These are phyloP conservation scores for Etheostoma spectabile DNA, from an alignment of 2,113 vertebrate genomes.

Conservation along the genomic window DNA sequence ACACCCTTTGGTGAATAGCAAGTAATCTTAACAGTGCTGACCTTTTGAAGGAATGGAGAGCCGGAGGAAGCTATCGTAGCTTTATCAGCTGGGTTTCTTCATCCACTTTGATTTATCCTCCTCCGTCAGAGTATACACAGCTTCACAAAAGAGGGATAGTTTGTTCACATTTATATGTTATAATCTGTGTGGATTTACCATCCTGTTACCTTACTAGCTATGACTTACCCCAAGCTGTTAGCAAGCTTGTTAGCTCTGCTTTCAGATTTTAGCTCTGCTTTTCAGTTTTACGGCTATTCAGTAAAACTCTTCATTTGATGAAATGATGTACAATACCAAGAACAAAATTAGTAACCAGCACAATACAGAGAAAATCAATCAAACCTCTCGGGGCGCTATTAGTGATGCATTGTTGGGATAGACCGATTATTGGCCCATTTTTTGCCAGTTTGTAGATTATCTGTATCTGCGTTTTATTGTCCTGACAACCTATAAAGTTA, in stretches of 20 bases:
- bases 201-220: background rate
- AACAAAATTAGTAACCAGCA: background rate
- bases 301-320: background rate
- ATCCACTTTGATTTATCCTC: background rate
- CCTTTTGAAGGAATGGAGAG: background rate
- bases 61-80: background rate
- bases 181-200: background rate
- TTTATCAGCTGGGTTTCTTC: background rate
- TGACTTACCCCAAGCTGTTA: background rate
- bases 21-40: background rate
- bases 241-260: background rate
- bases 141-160: background rate
- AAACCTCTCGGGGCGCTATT: background rate
- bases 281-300: no score
- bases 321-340: background rate
- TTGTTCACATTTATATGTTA: background rate
- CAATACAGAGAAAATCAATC: background rate
- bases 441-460: no score
- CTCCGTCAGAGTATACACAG: background rate
- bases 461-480: no score
- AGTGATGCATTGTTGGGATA: background rate
- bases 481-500: no score
- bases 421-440: no score
- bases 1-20: background rate
- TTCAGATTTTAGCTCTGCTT: background rate